Evolutionary conservation across 2,797 vertebrate species (phyloP), one percentile per base, ranked within the genome.

Genomic region (Gobio occitaniae): DNA sequence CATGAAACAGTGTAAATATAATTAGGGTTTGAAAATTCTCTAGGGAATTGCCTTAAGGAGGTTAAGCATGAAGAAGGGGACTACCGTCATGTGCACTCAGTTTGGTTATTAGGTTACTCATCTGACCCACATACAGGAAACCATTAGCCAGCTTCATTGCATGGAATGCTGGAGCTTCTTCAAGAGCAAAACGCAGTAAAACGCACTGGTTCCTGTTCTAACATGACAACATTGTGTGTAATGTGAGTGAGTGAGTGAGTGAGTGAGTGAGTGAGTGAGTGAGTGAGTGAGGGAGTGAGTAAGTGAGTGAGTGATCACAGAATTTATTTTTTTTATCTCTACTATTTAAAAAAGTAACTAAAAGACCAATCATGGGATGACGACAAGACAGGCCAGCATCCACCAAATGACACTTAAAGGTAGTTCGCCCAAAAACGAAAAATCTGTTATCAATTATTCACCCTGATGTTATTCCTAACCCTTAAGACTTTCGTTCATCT

Each of bases 81-180:
- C 48, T 61, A 82, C 36, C 32, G 79, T 85, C 69, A 77, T 54
- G 56, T 48, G 61, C 66, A 56, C 52, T 81, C 36, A 75, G 80
- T 88, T 59, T 65, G 68, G 66, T 81, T 88, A 81, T 59, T 82
- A 44, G 59, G 80, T 87, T 83, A 84, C 56, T 85, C 69, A 78
- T 68, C 59, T 87, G 78, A 78, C 78, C 86, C 72, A 82, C 50
- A 80, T 81, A 74, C 71, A 87, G 75, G 52, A 87, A 54, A 50
- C 32, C 75, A 74, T 61, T 69, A 83, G 32, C 52, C 59, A 69
- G 50, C 17, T 47, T 82, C 54, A 72, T 48, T 48, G 17, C 11
- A 9, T 36, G 41, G 50, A 54, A 41, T 70, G 12, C 52, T 81
- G 65, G 1, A 25, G 48, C 38, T 48, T 81, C 19, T 70, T 70